A percentile compares a stretch with the other conserved stretches of the same genome.
phyloP scores from a whole-genome alignment of 2,888 invertebrate genomes.

The Cataglyphis cursor region DNA sequence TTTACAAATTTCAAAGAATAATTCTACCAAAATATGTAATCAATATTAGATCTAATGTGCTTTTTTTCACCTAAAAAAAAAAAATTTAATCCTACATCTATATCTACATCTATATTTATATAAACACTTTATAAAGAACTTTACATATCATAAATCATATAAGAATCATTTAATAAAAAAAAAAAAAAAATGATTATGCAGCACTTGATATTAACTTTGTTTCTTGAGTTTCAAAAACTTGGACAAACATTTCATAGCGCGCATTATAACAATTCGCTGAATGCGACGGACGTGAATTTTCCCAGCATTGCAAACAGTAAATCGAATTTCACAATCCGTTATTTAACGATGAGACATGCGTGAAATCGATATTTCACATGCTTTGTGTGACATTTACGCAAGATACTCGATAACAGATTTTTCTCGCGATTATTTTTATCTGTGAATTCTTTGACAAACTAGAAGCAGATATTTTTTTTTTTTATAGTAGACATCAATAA shows the following conservation, averaged over 20 bases:
- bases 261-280: neutral
- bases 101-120: neutral
- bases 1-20: neutral
- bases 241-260: neutral
- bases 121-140: neutral
- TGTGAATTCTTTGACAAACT: neutral
- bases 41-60: neutral
- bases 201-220: neutral
- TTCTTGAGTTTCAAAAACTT: neutral
- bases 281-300: neutral
- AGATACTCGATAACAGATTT: neutral
- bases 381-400: conserved; percentile 13
- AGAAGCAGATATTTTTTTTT: neutral
- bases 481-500: neutral
- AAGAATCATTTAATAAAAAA: neutral
- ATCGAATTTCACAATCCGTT: conserved; percentile 57
- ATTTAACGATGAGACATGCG: neutral
- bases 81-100: neutral
- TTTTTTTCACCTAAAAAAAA: neutral
- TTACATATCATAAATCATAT: neutral
- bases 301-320: conserved; percentile 3
- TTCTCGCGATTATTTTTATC: conserved; percentile 39
- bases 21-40: neutral
- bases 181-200: neutral
- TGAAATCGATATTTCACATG: conserved; percentile 61